Percentiles rank a stretch among this genome's conserved stretches.
phyloP scores from a whole-genome alignment of 2,113 vertebrate species.

The Myrmecobius fasciatus region DNA sequence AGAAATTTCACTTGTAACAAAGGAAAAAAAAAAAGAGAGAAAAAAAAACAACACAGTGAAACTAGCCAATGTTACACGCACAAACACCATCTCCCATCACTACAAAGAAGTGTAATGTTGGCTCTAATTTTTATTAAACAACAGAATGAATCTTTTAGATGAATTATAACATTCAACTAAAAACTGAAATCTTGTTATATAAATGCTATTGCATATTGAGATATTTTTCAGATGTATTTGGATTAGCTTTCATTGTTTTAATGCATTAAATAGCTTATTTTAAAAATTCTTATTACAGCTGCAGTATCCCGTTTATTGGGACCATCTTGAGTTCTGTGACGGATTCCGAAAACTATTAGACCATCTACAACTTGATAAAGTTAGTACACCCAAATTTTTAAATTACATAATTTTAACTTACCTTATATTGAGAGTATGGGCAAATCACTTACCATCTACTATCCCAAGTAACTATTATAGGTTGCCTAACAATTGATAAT shows the following conservation, averaged over 20 bases:
- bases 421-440: background rate
- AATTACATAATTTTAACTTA: background rate
- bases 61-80: background rate
- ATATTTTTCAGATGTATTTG: slow-evolving; percentile 9
- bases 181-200: slow-evolving; percentile 38
- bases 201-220: slow-evolving; percentile 33
- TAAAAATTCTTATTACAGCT: slow-evolving; percentile 82
- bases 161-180: slow-evolving; percentile 19
- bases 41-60: too few relatives aligned
- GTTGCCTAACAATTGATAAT: background rate
- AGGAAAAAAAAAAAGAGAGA: too few relatives aligned
- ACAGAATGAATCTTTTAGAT: background rate
- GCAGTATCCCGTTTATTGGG: slow-evolving; percentile 99
- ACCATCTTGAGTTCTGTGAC: slow-evolving; percentile 97
- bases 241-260: slow-evolving; percentile 8
- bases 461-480: background rate
- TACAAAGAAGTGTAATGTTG: background rate
- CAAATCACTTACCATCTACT: background rate
- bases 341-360: slow-evolving; percentile 98
- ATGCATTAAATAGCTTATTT: slow-evolving; percentile 36
- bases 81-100: background rate
- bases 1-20: background rate
- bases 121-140: background rate
- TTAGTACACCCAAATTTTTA: slow-evolving; percentile 77
- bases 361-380: slow-evolving; percentile 97